A percentile compares a stretch with the other conserved stretches of the same genome.
Conservation (phyloP, 2,797 vertebrate genomes). For the Setipinna tenuifilis region DNA sequence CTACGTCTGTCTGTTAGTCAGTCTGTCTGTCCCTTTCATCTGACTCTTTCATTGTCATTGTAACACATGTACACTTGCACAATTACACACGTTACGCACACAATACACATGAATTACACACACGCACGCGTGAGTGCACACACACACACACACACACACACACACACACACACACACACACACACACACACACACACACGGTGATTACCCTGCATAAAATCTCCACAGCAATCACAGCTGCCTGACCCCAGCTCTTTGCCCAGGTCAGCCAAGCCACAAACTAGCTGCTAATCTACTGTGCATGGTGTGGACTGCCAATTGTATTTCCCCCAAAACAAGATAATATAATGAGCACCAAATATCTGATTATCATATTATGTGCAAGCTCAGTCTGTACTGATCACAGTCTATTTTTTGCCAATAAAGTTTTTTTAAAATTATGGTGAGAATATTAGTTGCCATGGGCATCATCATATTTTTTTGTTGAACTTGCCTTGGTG, state of each 20-base stretch:
- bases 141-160: constrained; percentile 2
- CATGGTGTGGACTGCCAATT: constrained; percentile 50
- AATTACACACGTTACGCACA: not conserved
- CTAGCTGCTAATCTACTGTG: constrained; percentile 67
- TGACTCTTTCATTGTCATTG: too few relatives aligned
- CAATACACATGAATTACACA: not conserved
- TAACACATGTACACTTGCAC: constrained; percentile 19
- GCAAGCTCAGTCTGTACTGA: not conserved
- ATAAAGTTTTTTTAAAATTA: not conserved
- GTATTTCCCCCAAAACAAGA: not conserved
- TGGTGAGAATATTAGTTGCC: not conserved
- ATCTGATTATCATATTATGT: not conserved
- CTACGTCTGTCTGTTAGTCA: not conserved
- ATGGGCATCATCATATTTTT: not conserved
- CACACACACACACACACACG: not conserved
- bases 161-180: constrained; percentile 24
- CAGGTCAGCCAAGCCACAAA: constrained; percentile 76
- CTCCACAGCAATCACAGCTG: constrained; percentile 92
- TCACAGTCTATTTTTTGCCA: not conserved
- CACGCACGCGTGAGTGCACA: not conserved
- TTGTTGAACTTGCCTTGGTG: too few relatives aligned
- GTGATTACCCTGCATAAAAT: constrained; percentile 96
- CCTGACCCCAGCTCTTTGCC: constrained; percentile 80
- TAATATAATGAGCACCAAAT: not conserved
- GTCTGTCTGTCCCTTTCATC: constrained; percentile 27